Evolutionary conservation across 2,888 invertebrate species (phyloP).

Genomic region (Callyntrura sp.): DNA sequence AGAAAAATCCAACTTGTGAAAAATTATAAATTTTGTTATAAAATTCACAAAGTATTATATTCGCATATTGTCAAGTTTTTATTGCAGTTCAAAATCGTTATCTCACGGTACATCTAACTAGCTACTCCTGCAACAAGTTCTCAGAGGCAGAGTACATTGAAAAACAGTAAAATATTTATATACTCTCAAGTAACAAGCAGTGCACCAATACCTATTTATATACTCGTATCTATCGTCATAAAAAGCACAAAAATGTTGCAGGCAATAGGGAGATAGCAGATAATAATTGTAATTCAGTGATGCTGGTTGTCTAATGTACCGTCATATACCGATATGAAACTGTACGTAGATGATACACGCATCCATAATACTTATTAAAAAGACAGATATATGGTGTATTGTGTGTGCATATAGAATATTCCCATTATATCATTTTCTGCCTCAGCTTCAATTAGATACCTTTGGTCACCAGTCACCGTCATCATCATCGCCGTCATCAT

Average conservation of each 20-base stretch:
- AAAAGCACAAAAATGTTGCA: conserved; percentile 4
- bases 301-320: background rate
- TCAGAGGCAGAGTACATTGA: no score
- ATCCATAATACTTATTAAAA: background rate
- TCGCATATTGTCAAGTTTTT: no score
- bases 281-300: conserved; percentile 23
- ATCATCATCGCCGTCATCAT: background rate
- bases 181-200: no score
- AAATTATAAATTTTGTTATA: no score
- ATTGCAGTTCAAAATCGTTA: no score
- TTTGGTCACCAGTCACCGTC: conserved; percentile 36
- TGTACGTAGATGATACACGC: background rate
- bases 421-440: background rate
- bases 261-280: background rate
- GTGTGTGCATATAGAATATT: background rate
- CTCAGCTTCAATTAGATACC: conserved; percentile 42
- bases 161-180: no score
- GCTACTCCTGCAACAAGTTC: no score
- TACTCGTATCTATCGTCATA: no score
- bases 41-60: no score
- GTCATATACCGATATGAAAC: background rate
- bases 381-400: background rate
- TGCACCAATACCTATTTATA: no score
- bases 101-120: no score
- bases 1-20: no score